These are phyloP conservation scores for Cotesia vestalis DNA, from an alignment of 1,140 invertebrate species.

Conservation along the genomic window DNA sequence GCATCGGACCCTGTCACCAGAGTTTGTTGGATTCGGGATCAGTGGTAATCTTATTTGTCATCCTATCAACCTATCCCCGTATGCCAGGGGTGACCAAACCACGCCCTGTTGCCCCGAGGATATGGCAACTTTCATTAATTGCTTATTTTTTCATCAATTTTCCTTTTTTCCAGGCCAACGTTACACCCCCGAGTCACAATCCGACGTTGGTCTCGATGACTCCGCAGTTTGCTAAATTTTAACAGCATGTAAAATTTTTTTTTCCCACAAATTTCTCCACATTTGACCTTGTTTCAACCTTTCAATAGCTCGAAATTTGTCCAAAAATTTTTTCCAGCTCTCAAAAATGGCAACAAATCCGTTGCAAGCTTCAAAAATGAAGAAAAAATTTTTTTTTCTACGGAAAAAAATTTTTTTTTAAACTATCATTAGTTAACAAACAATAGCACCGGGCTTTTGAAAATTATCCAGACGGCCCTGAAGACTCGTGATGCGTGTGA, in stretches of 20 bases:
- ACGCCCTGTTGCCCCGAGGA: conserved; percentile 52
- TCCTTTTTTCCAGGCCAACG: neutral
- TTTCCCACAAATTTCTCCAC: no score
- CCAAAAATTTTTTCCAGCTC: neutral
- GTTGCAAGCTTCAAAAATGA: no score
- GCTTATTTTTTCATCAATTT: neutral
- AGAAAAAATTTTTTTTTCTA: neutral
- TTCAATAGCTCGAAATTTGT: no score
- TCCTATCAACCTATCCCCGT: conserved; percentile 63
- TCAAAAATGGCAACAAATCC: no score
- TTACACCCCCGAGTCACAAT: no score
- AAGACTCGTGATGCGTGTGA: conserved; percentile 56
- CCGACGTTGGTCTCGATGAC: neutral
- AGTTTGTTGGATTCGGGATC: conserved; percentile 67
- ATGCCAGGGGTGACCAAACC: conserved; percentile 57
- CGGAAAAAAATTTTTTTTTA: conserved; percentile 6
- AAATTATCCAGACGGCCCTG: conserved; percentile 55
- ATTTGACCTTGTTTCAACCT: no score
- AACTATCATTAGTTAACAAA: conserved; percentile 12
- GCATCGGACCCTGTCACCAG: conserved; percentile 49
- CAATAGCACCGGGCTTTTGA: conserved; percentile 1
- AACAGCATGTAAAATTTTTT: no score
- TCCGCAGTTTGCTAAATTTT: neutral
- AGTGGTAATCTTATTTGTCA: conserved; percentile 65
- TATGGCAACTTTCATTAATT: conserved; percentile 18